Evolutionary conservation across 2,888 invertebrate species (phyloP), one percentile per base, ranked within the genome.

Genomic region (Drosophila putrida): DNA sequence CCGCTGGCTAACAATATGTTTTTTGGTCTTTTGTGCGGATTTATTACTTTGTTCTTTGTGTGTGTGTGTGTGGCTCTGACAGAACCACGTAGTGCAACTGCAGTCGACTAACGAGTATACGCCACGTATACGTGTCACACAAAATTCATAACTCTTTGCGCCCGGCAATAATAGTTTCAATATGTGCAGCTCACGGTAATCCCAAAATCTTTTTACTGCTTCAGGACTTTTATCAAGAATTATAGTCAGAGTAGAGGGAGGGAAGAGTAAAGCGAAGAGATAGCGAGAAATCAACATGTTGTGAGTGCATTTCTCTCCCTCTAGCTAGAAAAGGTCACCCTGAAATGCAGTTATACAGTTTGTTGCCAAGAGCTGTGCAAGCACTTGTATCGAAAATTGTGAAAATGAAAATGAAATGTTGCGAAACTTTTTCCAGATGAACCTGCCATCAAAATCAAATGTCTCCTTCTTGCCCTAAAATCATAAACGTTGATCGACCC

Each of bases 131-230:
- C 66, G 72, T 64, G 59, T 27, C 53, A 36, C 13, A 53, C 25
- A 13, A 25, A 55, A 44, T 61, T 35, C 20, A 27, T 43, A 49
- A 33, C 41, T 49, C 28, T 63, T 41, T 20, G 20, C 13, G 51
- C 13, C 36, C 20, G 13, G n/a, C 9, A 25, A 28, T 11, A 50
- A 54, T 53, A 68, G 44, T 25, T 75, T 53, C 54, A 58, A 75
- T 75, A 59, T 58, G 20, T 38, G 50, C 46, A 51, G 36, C 39
- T 39, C 9, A 20, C 31, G 72, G 20, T 51, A 57, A 60, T 60
- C 57, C 46, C 11, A 43, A 77, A 66, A 75, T 66, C 75, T 43
- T 59, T 73, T 73, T 75, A 78, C 67, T 67, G 67, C 66, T 36
- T 6, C 55, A n/a, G 28, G 47, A 28, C 59, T 20, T 20, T 20